A percentile compares a stretch with the other conserved stretches of the same genome.
Evolutionary conservation across 2,113 vertebrate species (phyloP).

Genomic region (Ploceus nigricollis): DNA sequence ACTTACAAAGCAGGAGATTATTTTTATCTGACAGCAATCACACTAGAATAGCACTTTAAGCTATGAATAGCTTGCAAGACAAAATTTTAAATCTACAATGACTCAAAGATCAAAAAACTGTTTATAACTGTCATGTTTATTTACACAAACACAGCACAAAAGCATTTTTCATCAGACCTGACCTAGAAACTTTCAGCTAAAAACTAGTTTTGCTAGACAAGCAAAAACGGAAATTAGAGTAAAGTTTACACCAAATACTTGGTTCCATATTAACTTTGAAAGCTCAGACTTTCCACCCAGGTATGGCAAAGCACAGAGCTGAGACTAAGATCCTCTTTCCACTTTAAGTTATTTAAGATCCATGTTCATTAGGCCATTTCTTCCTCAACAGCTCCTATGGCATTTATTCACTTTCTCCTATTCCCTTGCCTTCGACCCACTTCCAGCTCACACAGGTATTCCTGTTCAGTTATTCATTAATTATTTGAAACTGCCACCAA

Average conservation of each 20-base stretch:
- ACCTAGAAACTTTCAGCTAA: background rate
- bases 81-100: background rate
- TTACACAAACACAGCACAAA: background rate
- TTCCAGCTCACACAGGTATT: background rate
- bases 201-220: background rate
- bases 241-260: background rate
- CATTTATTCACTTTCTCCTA: background rate
- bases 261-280: background rate
- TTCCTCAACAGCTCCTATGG: background rate
- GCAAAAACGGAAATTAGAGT: background rate
- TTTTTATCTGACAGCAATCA: conserved; percentile 19
- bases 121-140: conserved; percentile 8
- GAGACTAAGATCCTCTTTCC: background rate
- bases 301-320: background rate
- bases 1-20: background rate
- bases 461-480: background rate
- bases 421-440: background rate
- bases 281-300: background rate
- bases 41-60: background rate
- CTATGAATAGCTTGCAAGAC: background rate
- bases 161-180: background rate
- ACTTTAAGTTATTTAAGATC: background rate
- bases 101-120: conserved; percentile 11
- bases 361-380: background rate
- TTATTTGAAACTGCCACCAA: background rate